Evolutionary conservation across 1,140 invertebrate genomes (phyloP), one percentile per base, ranked within the genome.

Genomic region (Cecropterus lyciades): DNA sequence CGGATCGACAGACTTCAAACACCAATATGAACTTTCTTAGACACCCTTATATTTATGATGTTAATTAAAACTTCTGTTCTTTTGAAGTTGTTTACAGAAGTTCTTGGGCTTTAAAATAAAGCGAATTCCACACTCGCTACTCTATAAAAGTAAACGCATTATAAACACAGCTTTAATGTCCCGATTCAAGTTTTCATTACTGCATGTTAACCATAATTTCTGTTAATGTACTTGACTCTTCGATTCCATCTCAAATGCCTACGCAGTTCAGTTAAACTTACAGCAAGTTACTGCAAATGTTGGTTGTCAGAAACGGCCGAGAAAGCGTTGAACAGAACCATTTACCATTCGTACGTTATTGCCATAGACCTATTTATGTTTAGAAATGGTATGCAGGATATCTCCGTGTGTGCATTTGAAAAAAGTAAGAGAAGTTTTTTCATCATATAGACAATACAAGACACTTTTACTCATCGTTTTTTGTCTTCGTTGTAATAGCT

Each of bases 191-290:
- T 37, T 55, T 37, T 40, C 52, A 55, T 55, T 48, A 48, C 14
- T 48, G 24, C 45, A 59, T 60, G 56, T 60, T 48, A 48, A 48
- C 42, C 43, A 33, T 46, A 60, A 62, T 49, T 48, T 37, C 30
- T 20, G 30, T 16, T 62, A 62, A 62, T 62, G 46, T 49, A 48
- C 55, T 64, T 30, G 40, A 33, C 30, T 53, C 56, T 53, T 48
- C 24, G 60, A 69, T 69, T 69, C 57, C 60, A 69, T 69, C 67
- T 69, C 43, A 45, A 67, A 64, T 69, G 55, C 60, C 67, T 69
- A 69, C 67, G 67, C 67, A 69, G 46, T 20, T 59, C 33, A 45
- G 51, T 56, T 53, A 56, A 65, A 62, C n/a, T 62, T 17, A 62
- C 46, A 20, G 30, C 59, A 15, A 65, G 53, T 69, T 60, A 65